Percentiles rank a stretch among this genome's conserved stretches.
These are phyloP conservation scores for Drosophila sturtevanti DNA, from an alignment of 1,140 invertebrate genomes.

Conservation along the genomic window DNA sequence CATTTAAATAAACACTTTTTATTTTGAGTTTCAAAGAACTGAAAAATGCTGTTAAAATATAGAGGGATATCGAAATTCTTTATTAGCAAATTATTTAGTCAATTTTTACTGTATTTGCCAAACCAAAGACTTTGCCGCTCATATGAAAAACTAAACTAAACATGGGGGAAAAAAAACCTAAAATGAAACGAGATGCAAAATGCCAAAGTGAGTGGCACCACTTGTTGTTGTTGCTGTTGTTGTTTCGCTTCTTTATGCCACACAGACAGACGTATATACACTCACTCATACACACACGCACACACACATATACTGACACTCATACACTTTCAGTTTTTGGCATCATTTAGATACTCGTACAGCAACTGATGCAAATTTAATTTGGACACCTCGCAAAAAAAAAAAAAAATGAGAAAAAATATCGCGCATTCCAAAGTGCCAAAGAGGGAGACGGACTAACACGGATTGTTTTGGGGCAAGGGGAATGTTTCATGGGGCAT, in stretches of 20 bases:
- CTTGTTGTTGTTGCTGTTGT: slow-evolving; percentile 33
- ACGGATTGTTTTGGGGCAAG: neutral
- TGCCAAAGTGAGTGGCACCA: slow-evolving; percentile 62
- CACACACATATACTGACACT: slow-evolving; percentile 15
- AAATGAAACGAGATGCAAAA: slow-evolving; percentile 61
- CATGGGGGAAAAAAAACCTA: slow-evolving; percentile 31
- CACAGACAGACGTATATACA: slow-evolving; percentile 26
- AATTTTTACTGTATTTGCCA: slow-evolving; percentile 17
- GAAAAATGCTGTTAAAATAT: too few relatives aligned
- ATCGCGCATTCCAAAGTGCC: slow-evolving; percentile 24
- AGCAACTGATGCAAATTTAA: slow-evolving; percentile 80
- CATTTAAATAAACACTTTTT: too few relatives aligned
- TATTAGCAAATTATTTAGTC: too few relatives aligned
- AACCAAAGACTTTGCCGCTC: slow-evolving; percentile 16
- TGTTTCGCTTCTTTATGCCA: slow-evolving; percentile 42
- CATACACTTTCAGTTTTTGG: slow-evolving; percentile 61
- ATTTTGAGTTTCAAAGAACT: too few relatives aligned
- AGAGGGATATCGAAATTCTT: too few relatives aligned
- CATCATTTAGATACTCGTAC: slow-evolving; percentile 76
- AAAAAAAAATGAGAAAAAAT: neutral
- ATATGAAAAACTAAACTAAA: slow-evolving; percentile 37
- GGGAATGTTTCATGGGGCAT: neutral
- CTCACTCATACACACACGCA: slow-evolving; percentile 21
- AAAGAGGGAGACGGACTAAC: neutral
- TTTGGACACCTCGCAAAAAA: slow-evolving; percentile 76